phyloP scores from a whole-genome alignment of 1,140 invertebrate genomes.

The Calliopsis andreniformis region DNA sequence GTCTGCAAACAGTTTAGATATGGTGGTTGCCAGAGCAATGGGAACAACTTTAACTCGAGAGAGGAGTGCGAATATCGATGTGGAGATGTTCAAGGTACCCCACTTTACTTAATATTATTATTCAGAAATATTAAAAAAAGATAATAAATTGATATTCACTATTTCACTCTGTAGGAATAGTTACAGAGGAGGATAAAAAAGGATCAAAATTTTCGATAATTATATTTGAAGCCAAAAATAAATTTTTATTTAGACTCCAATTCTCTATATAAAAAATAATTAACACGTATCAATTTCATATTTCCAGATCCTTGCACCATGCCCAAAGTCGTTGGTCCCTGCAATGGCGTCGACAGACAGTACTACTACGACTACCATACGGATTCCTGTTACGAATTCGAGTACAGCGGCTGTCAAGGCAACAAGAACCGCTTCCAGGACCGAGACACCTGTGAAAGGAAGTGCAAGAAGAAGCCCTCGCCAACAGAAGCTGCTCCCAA shows the following conservation, averaged over 20 bases:
- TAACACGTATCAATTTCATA: too few species aligned
- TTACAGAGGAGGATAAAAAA: too few species aligned
- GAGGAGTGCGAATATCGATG: constrained; percentile 92
- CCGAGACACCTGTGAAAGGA: constrained; percentile 79
- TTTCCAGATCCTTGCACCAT: constrained; percentile 86
- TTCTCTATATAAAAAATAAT: too few species aligned
- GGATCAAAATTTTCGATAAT: too few species aligned
- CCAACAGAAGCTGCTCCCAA: constrained; percentile 9
- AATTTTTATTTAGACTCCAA: too few species aligned
- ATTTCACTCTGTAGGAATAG: too few species aligned
- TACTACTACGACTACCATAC: constrained; percentile 88
- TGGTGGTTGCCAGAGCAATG: constrained; percentile 92
- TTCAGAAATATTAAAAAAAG: too few species aligned
- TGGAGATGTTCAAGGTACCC: constrained; percentile 85
- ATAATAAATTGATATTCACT: too few species aligned
- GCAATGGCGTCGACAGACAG: constrained; percentile 84
- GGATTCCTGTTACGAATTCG: constrained; percentile 86
- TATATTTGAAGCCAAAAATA: too few species aligned
- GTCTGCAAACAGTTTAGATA: constrained; percentile 92
- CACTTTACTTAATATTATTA: not conserved
- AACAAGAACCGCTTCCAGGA: constrained; percentile 86
- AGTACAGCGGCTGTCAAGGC: constrained; percentile 87
- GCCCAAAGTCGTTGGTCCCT: constrained; percentile 88
- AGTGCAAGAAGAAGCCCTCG: constrained; percentile 65
- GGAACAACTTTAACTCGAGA: constrained; percentile 90